Evolutionary conservation across 2,797 vertebrate genomes (phyloP), one percentile per base, ranked within the genome.

Genomic region (Siniperca undulata): DNA sequence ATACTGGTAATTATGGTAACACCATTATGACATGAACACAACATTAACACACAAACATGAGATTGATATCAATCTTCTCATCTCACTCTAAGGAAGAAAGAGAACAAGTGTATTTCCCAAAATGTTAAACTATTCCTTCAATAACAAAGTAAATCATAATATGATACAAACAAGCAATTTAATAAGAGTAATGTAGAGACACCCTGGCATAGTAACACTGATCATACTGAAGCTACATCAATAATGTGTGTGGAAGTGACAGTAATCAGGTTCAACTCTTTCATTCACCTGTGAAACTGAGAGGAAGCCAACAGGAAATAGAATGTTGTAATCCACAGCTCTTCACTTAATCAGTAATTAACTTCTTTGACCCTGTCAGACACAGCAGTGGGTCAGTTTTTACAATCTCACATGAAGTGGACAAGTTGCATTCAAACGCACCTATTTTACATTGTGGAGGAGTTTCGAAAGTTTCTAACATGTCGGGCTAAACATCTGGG

Each of bases 281-380:
- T 70, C 20, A 56, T 65, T 9, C 3, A 3, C 53, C 44, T 58
- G 67, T 59, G 68, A 78, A 62, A 65, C 59, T 58, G 0, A 22
- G 20, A 44, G 71, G 65, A 79, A 55, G 56, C 12, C 58, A 44
- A 40, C 61, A 59, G 82, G 70, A 80, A 69, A 56, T 19, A 38
- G 38, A 58, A 46, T 40, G 22, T 44, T 76, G 27, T 64, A 70
- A 80, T 70, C 52, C 55, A 24, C 55, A 59, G 61, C 38, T 36
- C 58, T 36, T 80, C 12, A 81, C 59, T 86, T 80, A 83, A 85
- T 81, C 20, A 75, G 66, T 71, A 76, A 88, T 82, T 86, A 90
- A 87, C 88, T 74, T 84, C 22, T 67, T 10, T 42, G 85, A 91
- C 71, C 58, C 50, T 38, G 7, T 12, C 50, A 36, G 79, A n/a